Percentiles rank a stretch among this genome's conserved stretches.
These are phyloP conservation scores for Etheostoma cragini DNA, from an alignment of 2,113 vertebrate genomes.

Conservation along the genomic window DNA sequence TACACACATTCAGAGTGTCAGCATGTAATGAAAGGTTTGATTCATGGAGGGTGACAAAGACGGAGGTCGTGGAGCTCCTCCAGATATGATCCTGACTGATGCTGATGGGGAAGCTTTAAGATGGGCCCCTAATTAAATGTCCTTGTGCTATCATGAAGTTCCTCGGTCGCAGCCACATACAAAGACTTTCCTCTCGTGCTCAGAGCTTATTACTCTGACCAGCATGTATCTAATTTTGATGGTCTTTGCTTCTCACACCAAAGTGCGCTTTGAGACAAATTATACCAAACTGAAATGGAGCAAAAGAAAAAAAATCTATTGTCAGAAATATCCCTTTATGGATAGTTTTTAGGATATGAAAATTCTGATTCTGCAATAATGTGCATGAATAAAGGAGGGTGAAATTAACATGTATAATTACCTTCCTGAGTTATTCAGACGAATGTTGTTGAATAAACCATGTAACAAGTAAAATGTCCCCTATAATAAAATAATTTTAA, in stretches of 20 bases:
- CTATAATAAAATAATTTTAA: slow-evolving; percentile 50
- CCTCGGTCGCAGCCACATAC: slow-evolving; percentile 29
- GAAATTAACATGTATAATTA: slow-evolving; percentile 75
- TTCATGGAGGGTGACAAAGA: slow-evolving; percentile 77
- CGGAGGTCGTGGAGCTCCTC: slow-evolving; percentile 78
- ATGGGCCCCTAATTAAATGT: slow-evolving; percentile 67
- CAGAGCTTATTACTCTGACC: slow-evolving; percentile 18
- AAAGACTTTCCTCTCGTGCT: background rate
- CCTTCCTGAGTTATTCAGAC: slow-evolving; percentile 71
- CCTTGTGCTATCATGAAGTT: slow-evolving; percentile 60
- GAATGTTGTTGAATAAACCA: slow-evolving; percentile 71
- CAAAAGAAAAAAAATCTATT: slow-evolving; percentile 46
- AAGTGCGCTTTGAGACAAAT: slow-evolving; percentile 37
- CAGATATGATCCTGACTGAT: slow-evolving; percentile 76
- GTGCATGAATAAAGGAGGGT: slow-evolving; percentile 69
- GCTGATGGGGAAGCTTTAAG: slow-evolving; percentile 71
- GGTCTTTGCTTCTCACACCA: slow-evolving; percentile 3
- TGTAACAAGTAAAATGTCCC: slow-evolving; percentile 62
- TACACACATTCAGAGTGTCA: slow-evolving; percentile 66
- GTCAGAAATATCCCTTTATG: slow-evolving; percentile 57
- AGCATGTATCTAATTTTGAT: slow-evolving; percentile 12
- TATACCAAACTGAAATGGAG: slow-evolving; percentile 9
- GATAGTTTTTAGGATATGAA: slow-evolving; percentile 54
- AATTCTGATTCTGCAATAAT: slow-evolving; percentile 66
- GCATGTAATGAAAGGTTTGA: slow-evolving; percentile 78